Conservation (phyloP, 2,888 invertebrate genomes). For the Dioctria linearis region DNA sequence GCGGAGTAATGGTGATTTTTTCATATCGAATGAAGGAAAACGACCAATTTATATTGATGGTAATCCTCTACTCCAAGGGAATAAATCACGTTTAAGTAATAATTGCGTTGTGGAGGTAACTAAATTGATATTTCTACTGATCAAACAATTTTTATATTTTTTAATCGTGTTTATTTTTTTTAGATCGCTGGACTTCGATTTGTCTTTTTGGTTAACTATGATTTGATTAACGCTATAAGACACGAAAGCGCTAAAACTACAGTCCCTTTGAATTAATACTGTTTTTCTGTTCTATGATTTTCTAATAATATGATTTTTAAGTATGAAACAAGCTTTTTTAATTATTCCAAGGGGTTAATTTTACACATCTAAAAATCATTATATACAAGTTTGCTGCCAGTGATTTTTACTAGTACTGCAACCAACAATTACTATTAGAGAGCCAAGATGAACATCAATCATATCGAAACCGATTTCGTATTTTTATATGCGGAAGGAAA, state of each 20-base stretch:
- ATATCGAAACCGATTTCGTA: too few species aligned
- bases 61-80: constrained; percentile 88
- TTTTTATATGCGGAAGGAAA: too few species aligned
- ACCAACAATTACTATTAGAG: too few species aligned
- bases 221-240: constrained; percentile 89
- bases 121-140: not conserved
- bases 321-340: too few species aligned
- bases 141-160: not conserved
- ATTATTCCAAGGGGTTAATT: too few species aligned
- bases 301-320: constrained; percentile 2
- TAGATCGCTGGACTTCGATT: constrained; percentile 92
- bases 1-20: constrained; percentile 94
- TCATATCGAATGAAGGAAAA: constrained; percentile 95
- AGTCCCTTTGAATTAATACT: constrained; percentile 69
- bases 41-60: constrained; percentile 96
- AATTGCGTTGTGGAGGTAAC: constrained; percentile 90
- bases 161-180: constrained; percentile 61
- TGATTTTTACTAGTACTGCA: too few species aligned
- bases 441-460: too few species aligned
- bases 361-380: too few species aligned
- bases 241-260: constrained; percentile 90
- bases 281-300: not conserved
- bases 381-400: too few species aligned
- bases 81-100: constrained; percentile 91
- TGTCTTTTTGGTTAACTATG: constrained; percentile 94